Conservation (phyloP, 2,888 invertebrate species). For the Lypha dubia region DNA sequence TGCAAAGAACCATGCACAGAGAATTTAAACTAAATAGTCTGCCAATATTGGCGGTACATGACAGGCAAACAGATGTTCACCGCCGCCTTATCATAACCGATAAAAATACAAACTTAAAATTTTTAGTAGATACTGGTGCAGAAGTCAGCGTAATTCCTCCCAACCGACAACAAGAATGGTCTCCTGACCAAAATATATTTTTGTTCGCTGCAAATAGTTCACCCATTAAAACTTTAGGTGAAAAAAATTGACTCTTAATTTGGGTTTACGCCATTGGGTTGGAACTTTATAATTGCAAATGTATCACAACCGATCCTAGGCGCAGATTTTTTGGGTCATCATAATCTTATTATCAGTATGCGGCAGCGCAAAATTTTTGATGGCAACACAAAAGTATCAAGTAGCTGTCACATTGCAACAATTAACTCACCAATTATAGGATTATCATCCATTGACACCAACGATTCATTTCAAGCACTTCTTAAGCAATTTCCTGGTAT, state of each 20-base stretch:
- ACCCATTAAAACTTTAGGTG: conserved; percentile 21
- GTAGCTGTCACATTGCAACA: background rate
- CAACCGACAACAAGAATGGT: conserved; percentile 20
- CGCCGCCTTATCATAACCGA: conserved; percentile 17
- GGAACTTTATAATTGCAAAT: conserved; percentile 56
- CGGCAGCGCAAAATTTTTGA: conserved; percentile 49
- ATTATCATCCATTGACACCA: conserved; percentile 25
- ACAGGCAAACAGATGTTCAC: background rate
- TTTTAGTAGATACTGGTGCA: conserved; percentile 61
- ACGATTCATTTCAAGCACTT: conserved; percentile 47
- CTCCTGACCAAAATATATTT: conserved; percentile 3
- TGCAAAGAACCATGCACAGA: conserved; percentile 17
- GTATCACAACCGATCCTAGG: conserved; percentile 63
- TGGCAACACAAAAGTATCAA: conserved; percentile 19
- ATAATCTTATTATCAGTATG: conserved; percentile 20
- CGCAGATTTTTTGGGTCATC: conserved; percentile 54
- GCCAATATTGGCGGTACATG: background rate
- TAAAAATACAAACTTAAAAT: conserved; percentile 41
- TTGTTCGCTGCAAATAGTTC: conserved; percentile 23
- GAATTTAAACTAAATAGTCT: conserved; percentile 20
- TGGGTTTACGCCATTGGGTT: conserved; percentile 51
- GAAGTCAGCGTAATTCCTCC: conserved; percentile 60
- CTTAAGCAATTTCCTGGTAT: conserved; percentile 49
- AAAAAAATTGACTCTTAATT: conserved; percentile 46
- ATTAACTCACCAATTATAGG: background rate